phyloP scores from a whole-genome alignment of 2,888 invertebrate genomes.

The Dusona sp. region DNA sequence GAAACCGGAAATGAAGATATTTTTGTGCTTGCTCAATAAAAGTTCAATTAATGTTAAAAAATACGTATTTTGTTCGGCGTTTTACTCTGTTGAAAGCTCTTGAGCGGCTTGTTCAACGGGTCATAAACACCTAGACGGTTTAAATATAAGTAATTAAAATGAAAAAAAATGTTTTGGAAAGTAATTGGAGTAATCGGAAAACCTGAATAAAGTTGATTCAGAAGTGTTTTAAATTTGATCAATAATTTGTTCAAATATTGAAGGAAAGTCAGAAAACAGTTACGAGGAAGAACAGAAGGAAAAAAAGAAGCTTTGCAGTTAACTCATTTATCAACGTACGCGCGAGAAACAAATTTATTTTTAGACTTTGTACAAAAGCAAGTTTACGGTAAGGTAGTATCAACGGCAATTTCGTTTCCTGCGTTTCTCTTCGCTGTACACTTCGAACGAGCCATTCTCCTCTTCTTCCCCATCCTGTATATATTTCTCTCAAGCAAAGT shows the following conservation, averaged over 20 bases:
- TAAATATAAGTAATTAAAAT: no score
- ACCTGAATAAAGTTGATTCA: background rate
- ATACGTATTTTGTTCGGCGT: no score
- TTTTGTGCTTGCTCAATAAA: no score
- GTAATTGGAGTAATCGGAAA: background rate
- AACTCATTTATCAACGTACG: conserved; percentile 60
- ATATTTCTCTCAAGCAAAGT: conserved; percentile 52
- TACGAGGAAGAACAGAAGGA: conserved; percentile 7
- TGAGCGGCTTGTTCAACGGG: no score
- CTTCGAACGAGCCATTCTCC: conserved; percentile 48
- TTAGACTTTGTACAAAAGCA: conserved; percentile 56
- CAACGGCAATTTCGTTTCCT: conserved; percentile 60
- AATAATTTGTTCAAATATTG: background rate
- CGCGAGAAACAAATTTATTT: conserved; percentile 66
- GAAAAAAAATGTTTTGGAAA: background rate
- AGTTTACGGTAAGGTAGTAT: conserved; percentile 18
- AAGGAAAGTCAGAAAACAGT: conserved; percentile 26
- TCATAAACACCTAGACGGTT: no score
- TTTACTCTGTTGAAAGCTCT: no score
- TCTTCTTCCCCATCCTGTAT: conserved; percentile 40
- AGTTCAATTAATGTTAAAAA: no score
- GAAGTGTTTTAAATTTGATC: background rate
- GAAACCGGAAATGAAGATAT: no score
- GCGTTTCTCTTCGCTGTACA: conserved; percentile 44
- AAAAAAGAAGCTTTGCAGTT: conserved; percentile 37